Evolutionary conservation across 2,888 invertebrate species (phyloP).

Genomic region (Coelinius sp.): DNA sequence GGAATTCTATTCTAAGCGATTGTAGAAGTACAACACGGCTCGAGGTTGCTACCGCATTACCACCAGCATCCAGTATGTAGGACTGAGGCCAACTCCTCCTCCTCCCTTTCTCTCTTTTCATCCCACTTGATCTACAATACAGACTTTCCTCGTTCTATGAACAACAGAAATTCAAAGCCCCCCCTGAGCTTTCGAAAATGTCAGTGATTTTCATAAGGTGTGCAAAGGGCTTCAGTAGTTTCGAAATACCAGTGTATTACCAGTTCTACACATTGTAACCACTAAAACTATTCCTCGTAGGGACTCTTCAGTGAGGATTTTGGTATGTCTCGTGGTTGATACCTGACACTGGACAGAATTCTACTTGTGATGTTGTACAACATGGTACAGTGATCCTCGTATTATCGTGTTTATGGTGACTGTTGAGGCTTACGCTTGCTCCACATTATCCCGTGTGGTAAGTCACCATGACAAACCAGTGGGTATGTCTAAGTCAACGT

Average conservation of each 20-base stretch:
- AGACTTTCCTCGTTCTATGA: neutral
- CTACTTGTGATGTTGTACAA: neutral
- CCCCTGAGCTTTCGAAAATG: neutral
- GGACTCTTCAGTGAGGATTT: neutral
- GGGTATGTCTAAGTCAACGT: neutral
- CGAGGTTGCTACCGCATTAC: constrained; percentile 21
- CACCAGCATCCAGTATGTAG: neutral
- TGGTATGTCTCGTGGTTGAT: neutral
- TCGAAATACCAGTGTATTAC: neutral
- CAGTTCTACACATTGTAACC: neutral
- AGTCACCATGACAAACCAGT: neutral
- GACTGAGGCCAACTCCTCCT: neutral
- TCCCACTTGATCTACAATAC: constrained; percentile 13
- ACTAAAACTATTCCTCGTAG: neutral
- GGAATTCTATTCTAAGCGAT: constrained; percentile 32
- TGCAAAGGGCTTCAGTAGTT: neutral
- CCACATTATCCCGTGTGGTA: neutral
- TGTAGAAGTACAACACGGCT: constrained; percentile 14
- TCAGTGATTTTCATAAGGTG: constrained; percentile 12
- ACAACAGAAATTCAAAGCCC: constrained; percentile 8
- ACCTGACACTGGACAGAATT: neutral
- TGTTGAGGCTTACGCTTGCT: neutral
- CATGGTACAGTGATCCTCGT: neutral
- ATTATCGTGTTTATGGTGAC: neutral
- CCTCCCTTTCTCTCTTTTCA: no score